phyloP scores from a whole-genome alignment of 92 coral and sea anemone species.

The Palythoa grandiflora region DNA sequence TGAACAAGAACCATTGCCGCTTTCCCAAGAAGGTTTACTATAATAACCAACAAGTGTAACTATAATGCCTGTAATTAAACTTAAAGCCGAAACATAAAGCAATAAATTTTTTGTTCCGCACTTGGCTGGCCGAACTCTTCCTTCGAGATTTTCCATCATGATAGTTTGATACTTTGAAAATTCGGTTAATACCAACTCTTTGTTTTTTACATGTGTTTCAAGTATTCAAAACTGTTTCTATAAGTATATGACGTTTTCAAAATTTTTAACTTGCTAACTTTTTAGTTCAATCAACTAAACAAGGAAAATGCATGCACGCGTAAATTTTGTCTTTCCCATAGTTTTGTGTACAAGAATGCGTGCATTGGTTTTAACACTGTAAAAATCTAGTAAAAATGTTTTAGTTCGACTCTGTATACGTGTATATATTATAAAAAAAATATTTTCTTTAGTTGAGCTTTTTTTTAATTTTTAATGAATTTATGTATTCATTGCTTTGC shows the following conservation, averaged over 20 bases:
- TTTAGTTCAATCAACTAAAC: too few species aligned
- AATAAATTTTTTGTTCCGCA: slow-evolving; percentile 31
- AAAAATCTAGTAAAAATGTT: not conserved
- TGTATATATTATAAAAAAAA: not conserved
- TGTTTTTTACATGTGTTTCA: not conserved
- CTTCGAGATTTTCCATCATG: slow-evolving; percentile 36
- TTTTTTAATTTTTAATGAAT: not conserved
- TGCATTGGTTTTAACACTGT: too few species aligned
- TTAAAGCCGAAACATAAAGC: slow-evolving; percentile 23
- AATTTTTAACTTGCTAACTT: too few species aligned
- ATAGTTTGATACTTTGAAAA: not conserved
- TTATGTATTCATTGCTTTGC: not conserved
- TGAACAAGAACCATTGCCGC: slow-evolving; percentile 1
- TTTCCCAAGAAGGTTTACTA: slow-evolving; percentile 31
- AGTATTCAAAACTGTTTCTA: not conserved
- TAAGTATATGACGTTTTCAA: too few species aligned
- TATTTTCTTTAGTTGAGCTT: not conserved
- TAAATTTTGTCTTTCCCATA: too few species aligned
- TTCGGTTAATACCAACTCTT: not conserved
- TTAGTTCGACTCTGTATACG: not conserved
- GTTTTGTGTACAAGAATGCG: not conserved
- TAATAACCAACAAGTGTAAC: slow-evolving; percentile 33
- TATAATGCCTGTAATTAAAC: not conserved
- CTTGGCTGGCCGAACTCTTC: slow-evolving; percentile 33
- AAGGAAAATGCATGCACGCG: too few species aligned